These are phyloP conservation scores for Ctenomys sociabilis DNA, from an alignment of 2,113 vertebrate genomes.

Conservation along the genomic window DNA sequence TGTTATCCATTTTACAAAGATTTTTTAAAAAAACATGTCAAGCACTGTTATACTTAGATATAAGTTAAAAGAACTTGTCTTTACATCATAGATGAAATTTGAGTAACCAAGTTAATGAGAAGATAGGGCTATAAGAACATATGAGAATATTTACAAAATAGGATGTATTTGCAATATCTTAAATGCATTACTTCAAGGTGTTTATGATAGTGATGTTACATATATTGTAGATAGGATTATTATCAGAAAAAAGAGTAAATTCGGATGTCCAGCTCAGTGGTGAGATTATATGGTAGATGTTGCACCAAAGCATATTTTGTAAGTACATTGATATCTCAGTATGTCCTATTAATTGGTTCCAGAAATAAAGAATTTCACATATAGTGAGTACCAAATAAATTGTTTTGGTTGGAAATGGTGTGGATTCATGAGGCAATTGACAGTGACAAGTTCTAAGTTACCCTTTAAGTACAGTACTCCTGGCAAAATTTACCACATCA, in stretches of 20 bases:
- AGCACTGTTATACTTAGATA: slow-evolving; percentile 36
- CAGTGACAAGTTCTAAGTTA: neutral
- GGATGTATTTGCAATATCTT: slow-evolving; percentile 22
- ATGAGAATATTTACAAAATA: slow-evolving; percentile 43
- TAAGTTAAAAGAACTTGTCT: slow-evolving; percentile 58
- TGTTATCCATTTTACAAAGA: neutral
- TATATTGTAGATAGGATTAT: neutral
- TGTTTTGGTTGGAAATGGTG: neutral
- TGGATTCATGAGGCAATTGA: neutral
- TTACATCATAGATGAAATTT: slow-evolving; percentile 58
- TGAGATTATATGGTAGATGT: slow-evolving; percentile 6
- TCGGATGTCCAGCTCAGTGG: neutral
- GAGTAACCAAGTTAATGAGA: slow-evolving; percentile 42
- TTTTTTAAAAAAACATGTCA: slow-evolving; percentile 35
- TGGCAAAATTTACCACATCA: neutral
- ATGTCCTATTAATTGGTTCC: neutral
- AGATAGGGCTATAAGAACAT: slow-evolving; percentile 38
- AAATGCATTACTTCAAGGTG: neutral
- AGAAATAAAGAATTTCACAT: neutral
- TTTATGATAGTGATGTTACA: neutral
- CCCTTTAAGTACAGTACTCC: neutral
- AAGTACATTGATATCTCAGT: neutral
- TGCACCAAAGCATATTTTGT: slow-evolving; percentile 11
- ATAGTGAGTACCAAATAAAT: neutral
- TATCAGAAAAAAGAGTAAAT: slow-evolving; percentile 24